These are phyloP conservation scores for Nasonia longicornis DNA, from an alignment of 1,140 invertebrate species.

Conservation along the genomic window DNA sequence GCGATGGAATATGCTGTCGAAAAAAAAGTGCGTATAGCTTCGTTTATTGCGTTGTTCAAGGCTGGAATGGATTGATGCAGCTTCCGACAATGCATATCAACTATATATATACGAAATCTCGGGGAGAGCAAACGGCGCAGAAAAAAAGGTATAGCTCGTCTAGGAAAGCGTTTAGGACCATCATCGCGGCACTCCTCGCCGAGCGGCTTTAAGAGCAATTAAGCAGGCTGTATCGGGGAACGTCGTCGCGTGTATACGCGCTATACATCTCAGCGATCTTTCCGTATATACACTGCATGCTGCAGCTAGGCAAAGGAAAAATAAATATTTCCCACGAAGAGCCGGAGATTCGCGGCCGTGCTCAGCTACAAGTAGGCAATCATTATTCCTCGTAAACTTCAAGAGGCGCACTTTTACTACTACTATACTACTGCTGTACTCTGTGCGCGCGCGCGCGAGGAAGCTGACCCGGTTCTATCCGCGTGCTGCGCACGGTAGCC, in stretches of 20 bases:
- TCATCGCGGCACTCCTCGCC: not conserved
- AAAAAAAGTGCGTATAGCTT: not conserved
- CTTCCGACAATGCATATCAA: not conserved
- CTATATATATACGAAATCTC: no score
- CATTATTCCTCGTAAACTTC: slow-evolving; percentile 47
- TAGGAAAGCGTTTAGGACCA: not conserved
- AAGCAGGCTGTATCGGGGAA: slow-evolving; percentile 9
- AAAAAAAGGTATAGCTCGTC: not conserved
- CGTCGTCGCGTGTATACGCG: not conserved
- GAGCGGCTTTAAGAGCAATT: slow-evolving; percentile 28
- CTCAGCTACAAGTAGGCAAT: slow-evolving; percentile 45
- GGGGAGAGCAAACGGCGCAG: not conserved
- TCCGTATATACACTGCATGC: not conserved
- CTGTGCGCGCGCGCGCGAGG: not conserved
- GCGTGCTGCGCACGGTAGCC: not conserved
- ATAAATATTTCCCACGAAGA: slow-evolving; percentile 44
- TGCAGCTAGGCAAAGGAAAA: not conserved
- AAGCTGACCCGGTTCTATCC: slow-evolving; percentile 39
- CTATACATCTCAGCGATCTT: not conserved
- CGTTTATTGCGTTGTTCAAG: not conserved
- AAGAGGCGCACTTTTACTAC: slow-evolving; percentile 43
- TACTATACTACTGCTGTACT: not conserved
- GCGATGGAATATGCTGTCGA: not conserved
- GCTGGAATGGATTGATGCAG: not conserved
- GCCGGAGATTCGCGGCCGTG: slow-evolving; percentile 25